These are phyloP conservation scores for Bombylius discolor DNA, from an alignment of 2,888 invertebrate genomes.

Conservation along the genomic window DNA sequence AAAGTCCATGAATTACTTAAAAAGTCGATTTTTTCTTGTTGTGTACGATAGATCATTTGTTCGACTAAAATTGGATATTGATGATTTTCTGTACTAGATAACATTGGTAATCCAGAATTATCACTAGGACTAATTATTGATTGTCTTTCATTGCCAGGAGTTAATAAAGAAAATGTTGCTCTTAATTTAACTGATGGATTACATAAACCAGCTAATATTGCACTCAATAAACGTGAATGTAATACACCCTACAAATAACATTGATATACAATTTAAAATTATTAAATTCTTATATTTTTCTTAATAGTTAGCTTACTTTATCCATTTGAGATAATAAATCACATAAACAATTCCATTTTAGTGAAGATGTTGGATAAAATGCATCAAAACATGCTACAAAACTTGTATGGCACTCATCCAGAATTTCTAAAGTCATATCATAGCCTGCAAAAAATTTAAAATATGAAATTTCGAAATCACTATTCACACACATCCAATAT, in stretches of 20 bases:
- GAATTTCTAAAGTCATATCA: slow-evolving; percentile 56
- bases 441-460: slow-evolving; percentile 28
- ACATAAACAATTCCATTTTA: slow-evolving; percentile 88
- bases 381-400: slow-evolving; percentile 89
- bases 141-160: slow-evolving; percentile 31
- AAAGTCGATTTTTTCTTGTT: slow-evolving; percentile 35
- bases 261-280: neutral
- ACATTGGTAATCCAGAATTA: slow-evolving; percentile 53
- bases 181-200: slow-evolving; percentile 60
- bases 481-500: too few species aligned
- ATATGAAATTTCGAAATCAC: neutral
- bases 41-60: slow-evolving; percentile 60
- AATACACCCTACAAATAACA: slow-evolving; percentile 21
- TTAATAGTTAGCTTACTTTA: slow-evolving; percentile 40
- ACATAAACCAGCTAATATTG: slow-evolving; percentile 75
- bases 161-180: slow-evolving; percentile 60
- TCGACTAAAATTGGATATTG: slow-evolving; percentile 65
- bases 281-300: neutral
- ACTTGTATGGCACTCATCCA: slow-evolving; percentile 82
- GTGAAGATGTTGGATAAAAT: slow-evolving; percentile 84
- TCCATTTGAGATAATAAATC: slow-evolving; percentile 60
- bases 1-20: slow-evolving; percentile 40
- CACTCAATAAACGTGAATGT: slow-evolving; percentile 50
- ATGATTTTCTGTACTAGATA: slow-evolving; percentile 53
- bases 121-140: slow-evolving; percentile 52